Base-by-base conservation (phyloP, 1,140 invertebrate species). In the Camponotus pennsylvanicus region DNA sequence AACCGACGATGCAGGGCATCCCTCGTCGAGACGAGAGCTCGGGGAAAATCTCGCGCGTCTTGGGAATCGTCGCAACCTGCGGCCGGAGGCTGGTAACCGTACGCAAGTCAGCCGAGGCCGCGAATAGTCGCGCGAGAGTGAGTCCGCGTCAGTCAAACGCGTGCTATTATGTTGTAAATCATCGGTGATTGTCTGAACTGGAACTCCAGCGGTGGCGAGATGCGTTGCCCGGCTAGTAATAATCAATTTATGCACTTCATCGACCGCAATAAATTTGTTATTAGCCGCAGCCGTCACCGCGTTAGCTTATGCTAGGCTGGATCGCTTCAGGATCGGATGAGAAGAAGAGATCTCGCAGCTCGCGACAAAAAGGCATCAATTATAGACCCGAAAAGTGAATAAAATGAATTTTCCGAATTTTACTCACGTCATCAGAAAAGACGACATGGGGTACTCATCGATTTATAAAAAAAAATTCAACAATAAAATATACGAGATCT, bases 201-300 rank as follows among this genome's bases (percentile, higher is more conserved):
- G 87, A 91, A 93, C 90, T 90, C 49, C 49, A 15, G 15, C 13
- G 49, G 15, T 15, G 13, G 49, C 49, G 70, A 70, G 64, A 78
- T 80, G 77, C 76, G 85, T 75, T 59, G 79, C 63, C 45, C 63
- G 64, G 77, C 75, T 64, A 83, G 86, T 91, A 91, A 93, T 93
- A 93, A 93, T 93, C 92, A 92, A 92, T 91, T 92, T 91, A 86
- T 88, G 87, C 80, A 90, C 89, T 92, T 92, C 85, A 90, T 92
- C 86, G 88, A 75, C 77, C 73, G 78, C 87, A 86, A 92, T 90
- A 91, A 92, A 93, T 92, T 92, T 90, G 91, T 92, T 90, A 93
- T 91, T 83, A 85, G 67, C 73, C 77, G 77, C 27, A 42, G 37
- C 76, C 71, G 32, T 42, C 69, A 42, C 61, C 75, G 69, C 59